Conservation (phyloP, 2,113 vertebrate species). For the Pluvialis apricaria region DNA sequence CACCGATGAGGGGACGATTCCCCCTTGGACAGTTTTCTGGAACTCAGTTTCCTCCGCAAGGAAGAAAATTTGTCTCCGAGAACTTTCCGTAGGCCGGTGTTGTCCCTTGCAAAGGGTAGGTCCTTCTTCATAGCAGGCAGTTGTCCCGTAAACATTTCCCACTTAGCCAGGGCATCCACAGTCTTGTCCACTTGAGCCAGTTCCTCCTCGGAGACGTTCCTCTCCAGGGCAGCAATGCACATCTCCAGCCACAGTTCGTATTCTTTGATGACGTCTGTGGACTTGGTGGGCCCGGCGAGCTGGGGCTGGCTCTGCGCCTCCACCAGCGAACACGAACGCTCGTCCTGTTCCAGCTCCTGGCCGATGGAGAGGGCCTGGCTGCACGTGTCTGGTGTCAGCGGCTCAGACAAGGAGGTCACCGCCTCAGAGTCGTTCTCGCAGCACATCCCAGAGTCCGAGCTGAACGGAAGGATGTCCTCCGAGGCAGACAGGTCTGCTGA, state of each 20-base stretch:
- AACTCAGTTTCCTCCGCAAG: slow-evolving; percentile 63
- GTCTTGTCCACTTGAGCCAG: slow-evolving; percentile 56
- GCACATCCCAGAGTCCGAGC: slow-evolving; percentile 68
- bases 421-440: slow-evolving; percentile 66
- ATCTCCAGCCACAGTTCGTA: slow-evolving; percentile 67
- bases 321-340: background rate
- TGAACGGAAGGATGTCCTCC: slow-evolving; percentile 40
- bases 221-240: slow-evolving; percentile 71
- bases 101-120: slow-evolving; percentile 39
- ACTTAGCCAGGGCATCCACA: slow-evolving; percentile 61
- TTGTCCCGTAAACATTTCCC: slow-evolving; percentile 72
- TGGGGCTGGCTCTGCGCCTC: background rate
- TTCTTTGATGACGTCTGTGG: slow-evolving; percentile 40
- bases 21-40: slow-evolving; percentile 57
- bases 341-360: slow-evolving; percentile 58
- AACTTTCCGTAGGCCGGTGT: slow-evolving; percentile 47
- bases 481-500: background rate
- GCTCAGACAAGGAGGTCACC: slow-evolving; percentile 56
- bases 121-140: slow-evolving; percentile 52
- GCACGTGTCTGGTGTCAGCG: slow-evolving; percentile 34
- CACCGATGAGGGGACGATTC: slow-evolving; percentile 33
- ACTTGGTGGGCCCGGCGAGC: background rate
- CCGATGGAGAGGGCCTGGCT: slow-evolving; percentile 37
- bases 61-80: slow-evolving; percentile 72
- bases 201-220: slow-evolving; percentile 65